A percentile compares a stretch with the other conserved stretches of the same genome.
Conservation (phyloP, 1,140 invertebrate genomes). For the Drosophila orena region DNA sequence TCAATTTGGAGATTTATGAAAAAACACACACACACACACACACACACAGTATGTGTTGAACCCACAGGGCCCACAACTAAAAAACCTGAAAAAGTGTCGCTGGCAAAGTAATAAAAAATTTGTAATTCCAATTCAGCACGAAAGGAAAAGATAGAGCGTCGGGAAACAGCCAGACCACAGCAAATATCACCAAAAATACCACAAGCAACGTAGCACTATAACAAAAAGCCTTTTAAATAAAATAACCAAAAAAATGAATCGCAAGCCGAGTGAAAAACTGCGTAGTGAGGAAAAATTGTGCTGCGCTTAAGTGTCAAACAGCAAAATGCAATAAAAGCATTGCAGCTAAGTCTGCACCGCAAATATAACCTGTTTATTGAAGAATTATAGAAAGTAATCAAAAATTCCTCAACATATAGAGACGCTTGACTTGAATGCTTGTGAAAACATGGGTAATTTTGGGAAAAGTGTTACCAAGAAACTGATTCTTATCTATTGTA, state of each 20-base stretch:
- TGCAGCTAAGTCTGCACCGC: neutral
- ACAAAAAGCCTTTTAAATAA: constrained; percentile 46
- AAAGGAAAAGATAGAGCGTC: constrained; percentile 15
- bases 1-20: constrained; percentile 84
- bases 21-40: constrained; percentile 44
- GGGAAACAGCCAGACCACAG: constrained; percentile 61
- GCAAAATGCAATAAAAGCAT: neutral
- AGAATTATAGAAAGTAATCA: neutral
- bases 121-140: constrained; percentile 75
- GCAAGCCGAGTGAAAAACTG: constrained; percentile 10
- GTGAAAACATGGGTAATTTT: no score
- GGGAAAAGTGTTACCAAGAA: no score
- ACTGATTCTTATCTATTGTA: no score
- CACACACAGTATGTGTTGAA: constrained; percentile 2
- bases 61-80: constrained; percentile 11
- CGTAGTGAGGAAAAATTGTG: constrained; percentile 9
- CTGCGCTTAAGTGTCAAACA: constrained; percentile 49
- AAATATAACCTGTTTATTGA: neutral
- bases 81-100: constrained; percentile 42
- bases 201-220: constrained; percentile 66
- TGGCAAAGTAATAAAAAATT: constrained; percentile 77
- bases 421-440: neutral
- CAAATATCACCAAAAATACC: constrained; percentile 76
- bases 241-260: constrained; percentile 24
- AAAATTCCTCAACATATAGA: no score